A percentile compares a stretch with the other conserved stretches of the same genome.
phyloP scores from a whole-genome alignment of 2,113 vertebrate genomes.

The Caranx ignobilis region DNA sequence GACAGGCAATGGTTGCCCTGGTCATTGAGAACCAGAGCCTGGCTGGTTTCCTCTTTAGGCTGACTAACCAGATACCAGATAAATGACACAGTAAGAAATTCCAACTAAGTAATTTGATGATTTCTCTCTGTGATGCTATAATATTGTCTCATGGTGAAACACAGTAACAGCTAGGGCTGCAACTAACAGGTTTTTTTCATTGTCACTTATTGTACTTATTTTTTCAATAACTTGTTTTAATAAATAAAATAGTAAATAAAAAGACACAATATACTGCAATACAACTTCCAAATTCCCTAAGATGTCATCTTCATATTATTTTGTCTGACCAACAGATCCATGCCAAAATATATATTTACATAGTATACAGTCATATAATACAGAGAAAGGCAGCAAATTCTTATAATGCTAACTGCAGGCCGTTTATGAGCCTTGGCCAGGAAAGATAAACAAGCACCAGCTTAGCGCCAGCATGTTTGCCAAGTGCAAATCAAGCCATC shows the following conservation, averaged over 20 bases:
- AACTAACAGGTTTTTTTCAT: not conserved
- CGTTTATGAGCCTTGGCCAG: no score
- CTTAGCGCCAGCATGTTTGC: not conserved
- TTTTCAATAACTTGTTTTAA: not conserved
- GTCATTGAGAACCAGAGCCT: not conserved
- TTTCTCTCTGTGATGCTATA: not conserved
- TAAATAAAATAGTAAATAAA: slow-evolving; percentile 8
- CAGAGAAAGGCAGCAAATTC: no score
- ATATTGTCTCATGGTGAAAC: not conserved
- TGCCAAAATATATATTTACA: no score
- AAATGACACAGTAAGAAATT: slow-evolving; percentile 21
- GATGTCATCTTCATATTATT: no score
- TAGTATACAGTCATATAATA: no score
- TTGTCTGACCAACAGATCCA: not conserved
- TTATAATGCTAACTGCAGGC: not conserved
- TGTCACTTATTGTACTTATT: not conserved
- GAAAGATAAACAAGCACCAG: not conserved
- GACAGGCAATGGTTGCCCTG: slow-evolving; percentile 22
- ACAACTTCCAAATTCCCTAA: not conserved
- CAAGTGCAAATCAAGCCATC: not conserved
- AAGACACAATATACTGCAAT: not conserved
- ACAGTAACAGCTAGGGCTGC: not conserved
- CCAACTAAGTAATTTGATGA: not conserved
- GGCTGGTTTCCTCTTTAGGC: slow-evolving; percentile 21
- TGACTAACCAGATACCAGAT: slow-evolving; percentile 20